Conservation (phyloP, 30 jellyfish, hydroid and myxozoan species). For the Pseudorhiza aurosa region DNA sequence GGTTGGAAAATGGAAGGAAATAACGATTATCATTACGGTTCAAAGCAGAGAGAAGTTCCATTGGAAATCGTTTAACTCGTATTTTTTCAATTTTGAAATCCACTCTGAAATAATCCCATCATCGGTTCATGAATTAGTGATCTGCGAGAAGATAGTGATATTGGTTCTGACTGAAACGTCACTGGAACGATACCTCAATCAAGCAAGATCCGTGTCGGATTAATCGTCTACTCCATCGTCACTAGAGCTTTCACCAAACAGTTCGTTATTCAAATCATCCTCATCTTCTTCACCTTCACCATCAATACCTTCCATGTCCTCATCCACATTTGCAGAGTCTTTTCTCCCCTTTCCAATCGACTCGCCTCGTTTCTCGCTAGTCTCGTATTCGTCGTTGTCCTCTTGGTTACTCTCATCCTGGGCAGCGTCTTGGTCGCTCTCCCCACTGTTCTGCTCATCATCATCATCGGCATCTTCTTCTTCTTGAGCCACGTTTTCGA, state of each 20-base stretch:
- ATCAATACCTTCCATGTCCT: slow-evolving; percentile 4
- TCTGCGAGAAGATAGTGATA: too few species aligned
- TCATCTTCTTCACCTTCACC: slow-evolving; percentile 42
- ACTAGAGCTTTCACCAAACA: slow-evolving; percentile 91
- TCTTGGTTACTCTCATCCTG: slow-evolving; percentile 34
- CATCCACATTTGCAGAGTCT: not conserved
- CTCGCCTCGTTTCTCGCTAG: not conserved
- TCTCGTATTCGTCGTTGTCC: slow-evolving; percentile 44
- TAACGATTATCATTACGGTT: too few species aligned
- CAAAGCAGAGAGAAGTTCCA: too few species aligned
- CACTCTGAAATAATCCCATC: too few species aligned
- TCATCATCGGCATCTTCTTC: slow-evolving; percentile 88
- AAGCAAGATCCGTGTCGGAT: too few species aligned
- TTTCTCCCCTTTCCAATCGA: not conserved
- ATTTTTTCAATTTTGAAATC: too few species aligned
- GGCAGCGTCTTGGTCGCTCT: slow-evolving; percentile 44
- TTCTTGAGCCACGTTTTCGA: slow-evolving; percentile 90
- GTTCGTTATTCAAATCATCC: slow-evolving; percentile 69
- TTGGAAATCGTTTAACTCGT: too few species aligned
- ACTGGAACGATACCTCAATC: too few species aligned
- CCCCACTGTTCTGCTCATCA: slow-evolving; percentile 71
- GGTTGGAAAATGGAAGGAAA: too few species aligned
- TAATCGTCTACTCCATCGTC: slow-evolving; percentile 72
- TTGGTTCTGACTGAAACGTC: too few species aligned
- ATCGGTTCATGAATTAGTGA: too few species aligned